phyloP scores from a whole-genome alignment of 2,797 vertebrate genomes.

The Pristis pectinata region DNA sequence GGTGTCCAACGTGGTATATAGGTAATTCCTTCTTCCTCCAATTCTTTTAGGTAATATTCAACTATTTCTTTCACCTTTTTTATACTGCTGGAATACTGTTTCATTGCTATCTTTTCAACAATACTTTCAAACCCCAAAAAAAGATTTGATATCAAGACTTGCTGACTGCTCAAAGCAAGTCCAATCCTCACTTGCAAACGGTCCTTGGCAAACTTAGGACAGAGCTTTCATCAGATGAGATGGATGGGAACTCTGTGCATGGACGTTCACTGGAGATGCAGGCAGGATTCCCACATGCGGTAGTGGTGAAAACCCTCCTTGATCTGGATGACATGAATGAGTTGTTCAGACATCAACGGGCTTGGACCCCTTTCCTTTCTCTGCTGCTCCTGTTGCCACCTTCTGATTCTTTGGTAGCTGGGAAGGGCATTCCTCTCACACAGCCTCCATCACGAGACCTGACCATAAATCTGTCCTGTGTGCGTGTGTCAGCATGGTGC shows the following conservation, averaged over 20 bases:
- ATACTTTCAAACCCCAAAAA: constrained; percentile 94
- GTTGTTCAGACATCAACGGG: background rate
- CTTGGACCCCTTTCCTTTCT: background rate
- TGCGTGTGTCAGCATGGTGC: background rate
- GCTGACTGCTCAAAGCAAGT: constrained; percentile 93
- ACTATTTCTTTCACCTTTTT: constrained; percentile 96
- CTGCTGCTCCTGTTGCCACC: background rate
- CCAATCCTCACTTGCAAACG: constrained; percentile 64
- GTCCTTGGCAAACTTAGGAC: background rate
- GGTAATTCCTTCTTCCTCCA: constrained; percentile 81
- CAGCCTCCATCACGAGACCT: background rate
- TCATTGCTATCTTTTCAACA: constrained; percentile 94
- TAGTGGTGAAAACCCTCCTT: background rate
- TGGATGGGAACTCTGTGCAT: background rate
- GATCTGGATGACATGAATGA: background rate
- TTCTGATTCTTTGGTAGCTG: background rate
- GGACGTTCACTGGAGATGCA: background rate
- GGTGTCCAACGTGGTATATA: constrained; percentile 78
- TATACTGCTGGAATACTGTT: constrained; percentile 88
- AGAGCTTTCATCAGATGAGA: background rate
- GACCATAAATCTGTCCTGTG: background rate
- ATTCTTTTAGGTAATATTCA: constrained; percentile 84
- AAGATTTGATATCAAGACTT: constrained; percentile 90
- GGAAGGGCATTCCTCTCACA: background rate
- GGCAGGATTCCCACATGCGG: background rate